Conservation (phyloP, 2,888 invertebrate genomes). For the Byasa hedistus region DNA sequence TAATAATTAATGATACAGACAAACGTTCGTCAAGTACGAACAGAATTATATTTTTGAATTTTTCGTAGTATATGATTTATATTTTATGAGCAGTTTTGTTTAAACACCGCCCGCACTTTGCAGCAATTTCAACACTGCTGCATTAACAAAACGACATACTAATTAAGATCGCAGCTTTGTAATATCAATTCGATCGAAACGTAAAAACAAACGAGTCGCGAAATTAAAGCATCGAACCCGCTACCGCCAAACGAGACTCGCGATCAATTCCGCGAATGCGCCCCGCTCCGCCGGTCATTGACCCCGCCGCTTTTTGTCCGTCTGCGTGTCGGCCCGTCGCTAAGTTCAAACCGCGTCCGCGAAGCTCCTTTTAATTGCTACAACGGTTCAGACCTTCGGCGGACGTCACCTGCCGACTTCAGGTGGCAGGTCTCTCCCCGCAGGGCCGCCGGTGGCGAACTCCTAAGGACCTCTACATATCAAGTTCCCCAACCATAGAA, state of each 20-base stretch:
- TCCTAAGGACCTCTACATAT: no score
- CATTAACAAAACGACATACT: constrained; percentile 5
- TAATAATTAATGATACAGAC: no score
- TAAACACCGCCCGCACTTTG: no score
- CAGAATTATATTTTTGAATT: no score
- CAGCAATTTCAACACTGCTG: not conserved
- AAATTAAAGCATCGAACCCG: constrained; percentile 14
- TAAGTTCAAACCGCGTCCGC: constrained; percentile 9
- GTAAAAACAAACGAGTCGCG: constrained; percentile 15
- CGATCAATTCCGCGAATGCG: constrained; percentile 23
- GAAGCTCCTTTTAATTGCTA: constrained; percentile 13
- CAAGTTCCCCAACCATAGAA: no score
- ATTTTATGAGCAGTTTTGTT: no score
- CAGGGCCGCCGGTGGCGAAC: no score
- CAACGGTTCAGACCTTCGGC: not conserved
- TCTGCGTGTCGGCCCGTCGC: constrained; percentile 34
- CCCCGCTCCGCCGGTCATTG: constrained; percentile 32
- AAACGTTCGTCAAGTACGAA: no score
- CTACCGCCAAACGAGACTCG: constrained; percentile 13
- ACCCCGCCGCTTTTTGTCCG: constrained; percentile 37
- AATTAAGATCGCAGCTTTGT: constrained; percentile 5
- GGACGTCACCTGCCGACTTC: no score
- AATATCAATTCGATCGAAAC: constrained; percentile 6
- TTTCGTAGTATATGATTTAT: no score
- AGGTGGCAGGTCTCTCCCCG: no score